Percentiles rank a stretch among this genome's conserved stretches.
These are phyloP conservation scores for Lycaon pictus DNA, from an alignment of 2,113 vertebrate genomes.

Conservation along the genomic window DNA sequence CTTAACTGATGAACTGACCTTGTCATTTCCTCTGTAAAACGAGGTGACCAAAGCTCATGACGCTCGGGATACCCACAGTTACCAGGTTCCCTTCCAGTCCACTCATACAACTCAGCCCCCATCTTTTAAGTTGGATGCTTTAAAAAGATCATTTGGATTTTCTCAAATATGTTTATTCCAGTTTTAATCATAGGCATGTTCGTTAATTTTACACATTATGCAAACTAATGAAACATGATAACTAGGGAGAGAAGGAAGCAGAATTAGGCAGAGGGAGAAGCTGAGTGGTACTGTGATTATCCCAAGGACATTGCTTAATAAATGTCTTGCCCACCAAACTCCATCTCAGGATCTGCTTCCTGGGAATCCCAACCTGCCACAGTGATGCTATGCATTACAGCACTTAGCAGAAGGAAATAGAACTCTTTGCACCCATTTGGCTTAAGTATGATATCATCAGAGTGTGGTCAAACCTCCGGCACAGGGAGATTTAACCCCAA, in stretches of 20 bases:
- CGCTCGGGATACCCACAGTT: background rate
- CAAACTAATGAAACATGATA: conserved; percentile 60
- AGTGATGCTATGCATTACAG: conserved; percentile 57
- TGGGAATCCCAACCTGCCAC: conserved; percentile 7
- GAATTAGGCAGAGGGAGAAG: conserved; percentile 35
- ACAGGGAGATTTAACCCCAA: conserved; percentile 2
- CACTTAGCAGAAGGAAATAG: conserved; percentile 35
- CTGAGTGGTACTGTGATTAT: background rate
- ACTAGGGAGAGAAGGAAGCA: conserved; percentile 16
- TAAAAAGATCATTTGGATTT: conserved; percentile 32
- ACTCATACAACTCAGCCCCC: conserved; percentile 1
- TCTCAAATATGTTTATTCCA: conserved; percentile 44
- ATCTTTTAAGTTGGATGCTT: conserved; percentile 41
- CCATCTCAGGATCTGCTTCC: conserved; percentile 52
- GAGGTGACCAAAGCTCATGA: background rate
- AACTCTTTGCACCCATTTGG: conserved; percentile 49
- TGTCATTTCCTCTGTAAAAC: background rate
- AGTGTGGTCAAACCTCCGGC: background rate
- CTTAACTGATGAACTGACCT: background rate
- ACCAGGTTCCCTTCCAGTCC: background rate
- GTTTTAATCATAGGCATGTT: background rate
- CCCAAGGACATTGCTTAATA: conserved; percentile 5
- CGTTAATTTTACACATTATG: conserved; percentile 50
- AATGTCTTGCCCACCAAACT: conserved; percentile 44
- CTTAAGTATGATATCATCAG: conserved; percentile 26